These are phyloP conservation scores for Oreochromis mossambicus DNA, from an alignment of 2,797 vertebrate genomes.

Conservation along the genomic window DNA sequence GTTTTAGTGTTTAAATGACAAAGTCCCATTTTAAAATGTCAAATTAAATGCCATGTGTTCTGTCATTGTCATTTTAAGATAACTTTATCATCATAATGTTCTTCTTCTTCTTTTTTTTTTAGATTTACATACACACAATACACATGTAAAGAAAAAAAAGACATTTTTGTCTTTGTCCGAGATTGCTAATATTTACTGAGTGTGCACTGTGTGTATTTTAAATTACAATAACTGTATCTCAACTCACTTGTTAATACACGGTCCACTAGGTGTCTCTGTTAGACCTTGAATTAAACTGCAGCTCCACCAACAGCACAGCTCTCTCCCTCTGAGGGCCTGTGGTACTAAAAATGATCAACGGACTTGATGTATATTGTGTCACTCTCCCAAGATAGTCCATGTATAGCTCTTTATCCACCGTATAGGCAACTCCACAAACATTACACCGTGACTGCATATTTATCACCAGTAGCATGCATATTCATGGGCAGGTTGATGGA, in stretches of 20 bases:
- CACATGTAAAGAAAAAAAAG: not conserved
- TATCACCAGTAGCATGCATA: slow-evolving; percentile 67
- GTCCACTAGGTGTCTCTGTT: slow-evolving; percentile 73
- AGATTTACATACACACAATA: not conserved
- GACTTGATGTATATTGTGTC: slow-evolving; percentile 40
- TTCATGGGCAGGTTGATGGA: slow-evolving; percentile 75
- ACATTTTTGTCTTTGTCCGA: not conserved
- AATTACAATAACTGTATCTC: not conserved
- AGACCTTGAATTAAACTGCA: slow-evolving; percentile 8
- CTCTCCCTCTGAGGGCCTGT: slow-evolving; percentile 31
- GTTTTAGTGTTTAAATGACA: not conserved
- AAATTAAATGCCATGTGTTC: not conserved
- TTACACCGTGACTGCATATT: slow-evolving; percentile 57
- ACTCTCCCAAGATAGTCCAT: slow-evolving; percentile 33
- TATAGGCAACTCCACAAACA: slow-evolving; percentile 62
- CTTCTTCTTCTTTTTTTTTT: not conserved
- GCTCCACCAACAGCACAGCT: not conserved
- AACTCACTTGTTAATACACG: not conserved
- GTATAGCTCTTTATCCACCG: slow-evolving; percentile 47
- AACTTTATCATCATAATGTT: not conserved
- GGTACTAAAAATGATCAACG: slow-evolving; percentile 35
- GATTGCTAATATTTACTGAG: not conserved
- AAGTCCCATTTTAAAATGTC: not conserved
- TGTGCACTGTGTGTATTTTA: not conserved
- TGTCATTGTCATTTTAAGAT: not conserved